Conservation (phyloP, 2,113 vertebrate species). For the Siphamia tubifer region DNA sequence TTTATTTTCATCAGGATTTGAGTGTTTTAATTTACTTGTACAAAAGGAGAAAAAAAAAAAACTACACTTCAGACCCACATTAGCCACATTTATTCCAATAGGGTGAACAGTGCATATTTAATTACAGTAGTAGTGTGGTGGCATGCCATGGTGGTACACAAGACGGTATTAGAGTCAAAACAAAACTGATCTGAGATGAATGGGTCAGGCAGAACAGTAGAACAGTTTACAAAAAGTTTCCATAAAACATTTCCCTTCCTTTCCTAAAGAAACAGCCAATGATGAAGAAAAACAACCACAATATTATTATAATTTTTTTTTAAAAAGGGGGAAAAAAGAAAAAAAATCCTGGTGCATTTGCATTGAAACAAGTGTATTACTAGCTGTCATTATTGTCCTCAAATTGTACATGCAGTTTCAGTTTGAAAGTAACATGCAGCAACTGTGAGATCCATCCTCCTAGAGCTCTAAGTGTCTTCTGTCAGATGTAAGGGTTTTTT, state of each 20-base stretch:
- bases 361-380: constrained; percentile 12
- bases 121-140: constrained; percentile 72
- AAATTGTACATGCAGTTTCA: constrained; percentile 35
- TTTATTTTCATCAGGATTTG: not conserved
- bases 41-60: not conserved
- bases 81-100: constrained; percentile 71
- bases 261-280: constrained; percentile 18
- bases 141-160: constrained; percentile 37
- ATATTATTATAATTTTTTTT: too few species aligned
- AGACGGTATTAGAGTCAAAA: constrained; percentile 24
- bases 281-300: not conserved
- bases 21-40: not conserved
- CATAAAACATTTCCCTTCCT: constrained; percentile 13
- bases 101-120: constrained; percentile 75
- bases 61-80: constrained; percentile 41
- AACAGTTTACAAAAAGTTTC: constrained; percentile 33
- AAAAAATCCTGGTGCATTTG: not conserved
- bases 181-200: constrained; percentile 26
- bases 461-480: not conserved
- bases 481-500: constrained; percentile 8
- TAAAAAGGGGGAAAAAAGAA: constrained; percentile 4
- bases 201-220: constrained; percentile 23
- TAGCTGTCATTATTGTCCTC: not conserved
- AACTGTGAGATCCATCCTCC: constrained; percentile 2
- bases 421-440: constrained; percentile 17